A percentile compares a stretch with the other conserved stretches of the same genome.
These are phyloP conservation scores for Phalloptychus januarius DNA, from an alignment of 2,797 vertebrate species.

Conservation along the genomic window DNA sequence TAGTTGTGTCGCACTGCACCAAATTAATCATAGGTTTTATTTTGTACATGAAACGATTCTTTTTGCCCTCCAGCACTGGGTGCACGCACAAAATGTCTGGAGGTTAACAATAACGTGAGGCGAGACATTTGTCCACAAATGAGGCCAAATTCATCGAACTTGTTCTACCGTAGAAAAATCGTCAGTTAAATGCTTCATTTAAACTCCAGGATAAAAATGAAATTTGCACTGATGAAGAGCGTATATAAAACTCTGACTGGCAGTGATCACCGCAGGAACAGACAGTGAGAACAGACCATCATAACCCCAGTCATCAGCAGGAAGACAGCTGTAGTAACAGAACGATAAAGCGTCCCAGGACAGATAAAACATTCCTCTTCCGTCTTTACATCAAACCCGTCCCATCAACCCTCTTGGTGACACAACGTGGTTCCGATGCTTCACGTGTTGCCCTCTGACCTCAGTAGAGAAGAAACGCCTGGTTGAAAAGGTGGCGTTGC, in stretches of 20 bases:
- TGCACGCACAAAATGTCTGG: too few relatives aligned
- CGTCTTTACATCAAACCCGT: not conserved
- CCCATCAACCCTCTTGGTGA: slow-evolving; percentile 27
- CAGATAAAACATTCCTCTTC: not conserved
- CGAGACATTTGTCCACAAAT: too few relatives aligned
- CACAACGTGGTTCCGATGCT: not conserved
- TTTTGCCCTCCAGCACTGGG: too few relatives aligned
- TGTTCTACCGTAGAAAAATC: not conserved
- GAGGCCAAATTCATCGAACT: not conserved
- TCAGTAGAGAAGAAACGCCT: not conserved
- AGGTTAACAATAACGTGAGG: too few relatives aligned
- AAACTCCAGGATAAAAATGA: not conserved
- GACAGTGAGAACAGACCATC: not conserved
- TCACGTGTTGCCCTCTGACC: not conserved
- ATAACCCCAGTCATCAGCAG: not conserved
- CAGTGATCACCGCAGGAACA: not conserved
- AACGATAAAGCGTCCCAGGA: not conserved
- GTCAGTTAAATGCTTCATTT: not conserved
- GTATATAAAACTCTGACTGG: not conserved
- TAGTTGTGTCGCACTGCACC: too few relatives aligned
- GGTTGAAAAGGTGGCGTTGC: not conserved
- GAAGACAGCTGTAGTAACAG: not conserved
- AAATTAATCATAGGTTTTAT: too few relatives aligned
- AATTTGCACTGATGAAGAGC: not conserved
- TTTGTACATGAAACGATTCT: too few relatives aligned